Evolutionary conservation across 2,888 invertebrate genomes (phyloP).

Genomic region (Oxystoma pomonae): DNA sequence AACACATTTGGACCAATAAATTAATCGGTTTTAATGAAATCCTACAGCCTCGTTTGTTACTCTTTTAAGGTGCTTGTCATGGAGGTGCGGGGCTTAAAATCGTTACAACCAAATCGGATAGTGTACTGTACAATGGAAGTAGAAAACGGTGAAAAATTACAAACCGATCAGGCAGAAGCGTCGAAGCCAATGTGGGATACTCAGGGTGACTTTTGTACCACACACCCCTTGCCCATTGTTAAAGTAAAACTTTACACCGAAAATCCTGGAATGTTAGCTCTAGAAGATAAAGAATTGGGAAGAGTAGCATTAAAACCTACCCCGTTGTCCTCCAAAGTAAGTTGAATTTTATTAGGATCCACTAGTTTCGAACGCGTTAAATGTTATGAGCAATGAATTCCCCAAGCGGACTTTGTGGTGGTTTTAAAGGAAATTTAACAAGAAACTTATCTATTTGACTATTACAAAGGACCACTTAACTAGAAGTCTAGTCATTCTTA

Average conservation of each 20-base stretch:
- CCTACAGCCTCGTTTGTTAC: no score
- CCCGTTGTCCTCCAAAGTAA: conserved; percentile 80
- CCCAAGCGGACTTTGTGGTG: no score
- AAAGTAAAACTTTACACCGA: conserved; percentile 98
- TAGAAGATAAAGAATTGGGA: conserved; percentile 98
- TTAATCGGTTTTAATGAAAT: no score
- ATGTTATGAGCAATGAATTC: no score
- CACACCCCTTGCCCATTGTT: conserved; percentile 93
- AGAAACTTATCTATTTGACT: no score
- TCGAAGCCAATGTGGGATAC: conserved; percentile 99
- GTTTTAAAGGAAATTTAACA: no score
- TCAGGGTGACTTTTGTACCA: conserved; percentile 98
- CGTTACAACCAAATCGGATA: conserved; percentile 93
- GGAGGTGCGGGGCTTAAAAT: conserved; percentile 98
- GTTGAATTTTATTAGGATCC: no score
- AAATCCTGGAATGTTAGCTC: conserved; percentile 93
- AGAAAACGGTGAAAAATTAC: conserved; percentile 97
- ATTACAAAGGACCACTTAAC: no score
- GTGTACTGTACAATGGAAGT: conserved; percentile 99
- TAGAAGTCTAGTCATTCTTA: no score
- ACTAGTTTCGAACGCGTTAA: no score
- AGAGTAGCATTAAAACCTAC: conserved; percentile 87
- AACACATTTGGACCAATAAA: no score
- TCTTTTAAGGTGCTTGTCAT: conserved; percentile 92
- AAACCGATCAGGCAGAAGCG: conserved; percentile 99